Base-by-base conservation (phyloP, 1,140 invertebrate species). In the Cydia splendana region DNA sequence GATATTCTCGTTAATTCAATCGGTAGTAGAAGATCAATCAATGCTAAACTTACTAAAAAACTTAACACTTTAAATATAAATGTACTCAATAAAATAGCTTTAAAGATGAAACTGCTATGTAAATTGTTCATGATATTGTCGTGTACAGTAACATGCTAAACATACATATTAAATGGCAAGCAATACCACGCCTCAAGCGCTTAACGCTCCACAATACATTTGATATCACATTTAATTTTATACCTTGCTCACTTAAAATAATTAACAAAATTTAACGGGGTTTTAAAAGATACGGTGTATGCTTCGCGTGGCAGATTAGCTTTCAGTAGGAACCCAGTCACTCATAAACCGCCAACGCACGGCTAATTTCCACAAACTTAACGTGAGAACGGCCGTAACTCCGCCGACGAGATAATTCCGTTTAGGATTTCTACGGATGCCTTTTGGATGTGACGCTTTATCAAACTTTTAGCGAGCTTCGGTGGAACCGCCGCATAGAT, bases 261-360 rank as follows among this genome's bases (percentile, higher is more conserved):
- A n/a, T 15, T n/a, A n/a, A 12, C 15, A 18, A 53, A 53, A 53
- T 53, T 5, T 15, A 53, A 53, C 48, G 4, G 4, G 48, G 12
- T 15, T 15, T 5, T 51, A 51, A 13, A 42, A 42, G 48, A 51
- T 51, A 51, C 48, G 48, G 13, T 51, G 13, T 15, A 51, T 48
- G 51, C 51, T 53, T 7, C 15, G 67, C 28, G 3, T 18, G 13
- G 34, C 67, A 38, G 24, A 69, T 69, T 69, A 69, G 30, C 65
- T 69, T 28, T 69, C 65, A 34, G 65, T 34, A 34, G 5, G 65
- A 69, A 71, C n/a, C 20, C 34, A n/a, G 34, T 42, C 15, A 38
- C 15, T 71, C 67, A 71, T 45, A 71, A 71, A 71, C 67, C 24
- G 67, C 30, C 18, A 18, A 71, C 15, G n/a, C 51, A 18, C n/a